Conservation (phyloP, 1,140 invertebrate genomes). For the Bactericera cockerelli region DNA sequence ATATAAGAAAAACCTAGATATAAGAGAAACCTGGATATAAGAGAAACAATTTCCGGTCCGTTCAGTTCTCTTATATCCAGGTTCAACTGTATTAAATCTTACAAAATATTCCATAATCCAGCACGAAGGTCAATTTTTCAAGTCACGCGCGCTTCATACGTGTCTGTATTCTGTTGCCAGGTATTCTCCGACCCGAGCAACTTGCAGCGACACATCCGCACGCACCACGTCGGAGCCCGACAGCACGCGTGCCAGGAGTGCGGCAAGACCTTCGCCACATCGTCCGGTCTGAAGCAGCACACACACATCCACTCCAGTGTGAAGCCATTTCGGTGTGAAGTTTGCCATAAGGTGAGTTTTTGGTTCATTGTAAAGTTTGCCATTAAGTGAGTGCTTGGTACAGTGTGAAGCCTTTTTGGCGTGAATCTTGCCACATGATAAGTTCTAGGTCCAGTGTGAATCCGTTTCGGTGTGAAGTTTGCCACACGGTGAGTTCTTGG, state of each 20-base stretch:
- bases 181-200: conserved; percentile 85
- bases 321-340: conserved; percentile 94
- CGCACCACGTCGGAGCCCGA: conserved; percentile 79
- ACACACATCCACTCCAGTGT: conserved; percentile 97
- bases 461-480: conserved; percentile 91
- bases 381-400: no score
- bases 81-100: no score
- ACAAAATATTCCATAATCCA: no score
- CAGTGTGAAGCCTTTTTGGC: conserved; percentile 94
- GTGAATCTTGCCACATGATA: conserved; percentile 74
- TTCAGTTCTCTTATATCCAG: no score
- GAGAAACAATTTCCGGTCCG: no score
- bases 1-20: no score
- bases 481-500: conserved; percentile 92
- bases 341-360: conserved; percentile 60
- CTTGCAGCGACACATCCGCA: conserved; percentile 87
- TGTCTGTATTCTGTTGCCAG: no score
- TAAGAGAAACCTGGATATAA: no score
- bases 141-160: no score
- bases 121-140: no score
- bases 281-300: conserved; percentile 96
- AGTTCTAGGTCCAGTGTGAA: conserved; percentile 84
- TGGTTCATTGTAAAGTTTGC: no score
- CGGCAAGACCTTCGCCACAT: conserved; percentile 95
- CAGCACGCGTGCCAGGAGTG: conserved; percentile 93